A percentile compares a stretch with the other conserved stretches of the same genome.
phyloP scores from a whole-genome alignment of 1,140 invertebrate genomes.

The Calosoma granatense region DNA sequence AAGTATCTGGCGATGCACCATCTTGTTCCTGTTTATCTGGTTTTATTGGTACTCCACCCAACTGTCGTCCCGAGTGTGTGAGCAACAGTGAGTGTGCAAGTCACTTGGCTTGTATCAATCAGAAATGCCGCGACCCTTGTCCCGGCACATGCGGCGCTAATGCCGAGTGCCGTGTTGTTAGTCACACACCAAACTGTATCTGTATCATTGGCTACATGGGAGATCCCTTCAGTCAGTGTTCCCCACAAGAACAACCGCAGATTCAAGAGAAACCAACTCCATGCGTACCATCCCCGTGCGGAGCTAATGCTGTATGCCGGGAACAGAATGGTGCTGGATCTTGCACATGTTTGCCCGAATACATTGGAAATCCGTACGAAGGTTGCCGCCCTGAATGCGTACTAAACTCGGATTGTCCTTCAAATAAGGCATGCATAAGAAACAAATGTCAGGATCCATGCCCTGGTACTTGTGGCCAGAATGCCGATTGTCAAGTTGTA shows the following conservation, averaged over 20 bases:
- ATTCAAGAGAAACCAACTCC: slow-evolving; percentile 37
- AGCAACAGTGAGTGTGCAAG: slow-evolving; percentile 53
- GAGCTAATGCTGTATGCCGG: slow-evolving; percentile 54
- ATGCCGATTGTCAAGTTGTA: slow-evolving; percentile 50
- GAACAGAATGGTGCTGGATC: slow-evolving; percentile 49
- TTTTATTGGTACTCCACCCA: slow-evolving; percentile 61
- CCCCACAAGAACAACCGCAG: slow-evolving; percentile 28
- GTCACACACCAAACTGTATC: slow-evolving; percentile 51
- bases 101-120: slow-evolving; percentile 48
- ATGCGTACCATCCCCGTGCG: slow-evolving; percentile 55
- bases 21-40: slow-evolving; percentile 58
- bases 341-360: slow-evolving; percentile 57
- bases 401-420: slow-evolving; percentile 52
- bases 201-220: slow-evolving; percentile 49
- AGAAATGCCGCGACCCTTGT: slow-evolving; percentile 58
- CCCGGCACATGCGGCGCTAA: slow-evolving; percentile 52
- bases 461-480: slow-evolving; percentile 53
- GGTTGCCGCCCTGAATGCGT: slow-evolving; percentile 59
- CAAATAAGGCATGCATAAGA: slow-evolving; percentile 47
- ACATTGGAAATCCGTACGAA: slow-evolving; percentile 62
- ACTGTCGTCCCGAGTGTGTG: slow-evolving; percentile 66
- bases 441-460: slow-evolving; percentile 58
- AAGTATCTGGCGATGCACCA: slow-evolving; percentile 45
- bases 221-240: slow-evolving; percentile 48
- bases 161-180: slow-evolving; percentile 52